These are phyloP conservation scores for Mayetiola destructor DNA, from an alignment of 2,888 invertebrate genomes.

Conservation along the genomic window DNA sequence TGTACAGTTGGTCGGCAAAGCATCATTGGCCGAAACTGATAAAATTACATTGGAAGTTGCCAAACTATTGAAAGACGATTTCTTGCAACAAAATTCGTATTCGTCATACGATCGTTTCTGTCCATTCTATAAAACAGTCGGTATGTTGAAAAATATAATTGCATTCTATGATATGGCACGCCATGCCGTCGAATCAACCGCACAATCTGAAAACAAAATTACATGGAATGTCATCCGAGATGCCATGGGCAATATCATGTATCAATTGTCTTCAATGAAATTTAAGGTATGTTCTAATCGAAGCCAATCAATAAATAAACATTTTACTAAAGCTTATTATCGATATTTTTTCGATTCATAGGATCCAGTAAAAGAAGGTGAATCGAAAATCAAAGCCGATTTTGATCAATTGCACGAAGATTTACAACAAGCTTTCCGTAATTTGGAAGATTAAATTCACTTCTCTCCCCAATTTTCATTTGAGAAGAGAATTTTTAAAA, in stretches of 20 bases:
- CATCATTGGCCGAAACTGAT: constrained; percentile 94
- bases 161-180: constrained; percentile 96
- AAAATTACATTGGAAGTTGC: constrained; percentile 99
- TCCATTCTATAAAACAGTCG: constrained; percentile 99
- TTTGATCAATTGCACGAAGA: constrained; percentile 95
- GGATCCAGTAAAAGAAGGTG: constrained; percentile 98
- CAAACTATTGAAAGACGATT: constrained; percentile 96
- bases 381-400: constrained; percentile 91
- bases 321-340: background rate
- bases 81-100: constrained; percentile 98
- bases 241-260: constrained; percentile 89
- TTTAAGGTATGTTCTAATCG: constrained; percentile 59
- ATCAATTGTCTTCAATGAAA: constrained; percentile 97
- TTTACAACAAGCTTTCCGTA: constrained; percentile 94
- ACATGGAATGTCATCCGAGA: constrained; percentile 97
- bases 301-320: background rate
- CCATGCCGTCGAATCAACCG: constrained; percentile 94
- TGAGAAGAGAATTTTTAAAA: background rate
- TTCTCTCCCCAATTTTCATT: background rate
- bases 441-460: constrained; percentile 81
- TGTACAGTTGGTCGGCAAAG: constrained; percentile 98
- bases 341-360: constrained; percentile 26
- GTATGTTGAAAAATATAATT: constrained; percentile 97
- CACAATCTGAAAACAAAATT: constrained; percentile 97
- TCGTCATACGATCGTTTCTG: constrained; percentile 93